A percentile compares a stretch with the other conserved stretches of the same genome.
Evolutionary conservation across 2,113 vertebrate genomes (phyloP).

Genomic region (Eulemur rufifrons): DNA sequence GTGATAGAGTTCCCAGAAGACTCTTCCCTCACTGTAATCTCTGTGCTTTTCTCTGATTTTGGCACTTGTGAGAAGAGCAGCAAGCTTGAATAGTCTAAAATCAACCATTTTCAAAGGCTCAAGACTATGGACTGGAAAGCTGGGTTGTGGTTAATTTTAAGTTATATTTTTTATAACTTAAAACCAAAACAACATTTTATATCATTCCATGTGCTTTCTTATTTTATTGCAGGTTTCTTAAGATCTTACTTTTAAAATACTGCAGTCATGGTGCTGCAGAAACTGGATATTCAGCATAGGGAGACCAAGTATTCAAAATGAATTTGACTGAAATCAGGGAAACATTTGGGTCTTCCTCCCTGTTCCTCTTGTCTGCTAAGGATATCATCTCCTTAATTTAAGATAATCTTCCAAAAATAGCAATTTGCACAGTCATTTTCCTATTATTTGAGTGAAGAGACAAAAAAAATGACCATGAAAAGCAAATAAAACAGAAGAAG

Average conservation of each 20-base stretch:
- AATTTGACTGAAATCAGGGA: background rate
- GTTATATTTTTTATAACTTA: conserved; percentile 3
- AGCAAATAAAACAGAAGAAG: background rate
- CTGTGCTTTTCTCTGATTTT: background rate
- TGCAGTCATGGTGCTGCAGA: background rate
- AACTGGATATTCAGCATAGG: background rate
- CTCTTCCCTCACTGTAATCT: background rate
- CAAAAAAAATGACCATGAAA: background rate
- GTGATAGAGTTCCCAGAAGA: background rate
- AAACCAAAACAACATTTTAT: background rate
- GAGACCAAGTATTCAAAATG: background rate
- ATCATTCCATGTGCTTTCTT: background rate
- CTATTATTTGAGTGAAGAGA: background rate
- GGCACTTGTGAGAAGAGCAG: background rate
- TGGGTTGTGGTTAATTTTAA: background rate
- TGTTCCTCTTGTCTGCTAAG: background rate
- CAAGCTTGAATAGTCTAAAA: background rate
- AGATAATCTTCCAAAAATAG: background rate
- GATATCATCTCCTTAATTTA: background rate
- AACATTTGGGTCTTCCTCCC: background rate
- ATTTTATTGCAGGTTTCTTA: background rate
- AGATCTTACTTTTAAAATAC: background rate
- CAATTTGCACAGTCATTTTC: background rate
- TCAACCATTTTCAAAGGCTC: background rate
- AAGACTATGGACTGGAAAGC: background rate